Evolutionary conservation across 2,888 invertebrate species (phyloP).

Genomic region (Myopa testacea): DNA sequence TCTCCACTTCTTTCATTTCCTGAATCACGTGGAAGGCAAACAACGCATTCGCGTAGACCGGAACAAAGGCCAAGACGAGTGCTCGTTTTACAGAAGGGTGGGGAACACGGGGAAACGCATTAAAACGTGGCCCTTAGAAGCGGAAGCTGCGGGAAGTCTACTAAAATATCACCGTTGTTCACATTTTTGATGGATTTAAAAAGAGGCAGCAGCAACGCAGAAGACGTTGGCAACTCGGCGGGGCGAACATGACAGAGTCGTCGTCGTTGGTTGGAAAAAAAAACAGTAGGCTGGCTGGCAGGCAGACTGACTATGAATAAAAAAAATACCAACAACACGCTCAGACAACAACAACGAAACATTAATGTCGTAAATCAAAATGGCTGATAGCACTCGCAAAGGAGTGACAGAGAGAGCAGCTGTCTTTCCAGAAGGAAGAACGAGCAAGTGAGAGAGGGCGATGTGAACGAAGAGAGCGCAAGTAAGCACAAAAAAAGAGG

Average conservation of each 20-base stretch:
- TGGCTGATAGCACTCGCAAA: constrained; percentile 62
- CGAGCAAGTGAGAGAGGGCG: constrained; percentile 32
- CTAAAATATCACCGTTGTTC: constrained; percentile 38
- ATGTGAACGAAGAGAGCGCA: constrained; percentile 14
- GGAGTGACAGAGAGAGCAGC: constrained; percentile 43
- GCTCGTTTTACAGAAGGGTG: not conserved
- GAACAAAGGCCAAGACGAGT: not conserved
- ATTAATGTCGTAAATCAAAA: constrained; percentile 67
- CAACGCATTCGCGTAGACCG: constrained; percentile 27
- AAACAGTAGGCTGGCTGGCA: constrained; percentile 43
- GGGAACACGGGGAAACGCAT: not conserved
- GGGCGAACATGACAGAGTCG: not conserved
- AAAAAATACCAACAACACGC: constrained; percentile 42
- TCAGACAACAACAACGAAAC: constrained; percentile 48
- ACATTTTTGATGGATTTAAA: constrained; percentile 36
- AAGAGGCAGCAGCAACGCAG: not conserved
- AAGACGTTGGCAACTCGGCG: constrained; percentile 31
- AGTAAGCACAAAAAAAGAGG: constrained; percentile 43
- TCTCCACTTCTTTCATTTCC: constrained; percentile 11
- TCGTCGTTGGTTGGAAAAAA: not conserved
- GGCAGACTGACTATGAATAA: not conserved
- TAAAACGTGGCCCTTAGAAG: not conserved
- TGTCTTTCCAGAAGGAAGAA: not conserved
- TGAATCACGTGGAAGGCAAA: not conserved
- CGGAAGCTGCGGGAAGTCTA: constrained; percentile 20